Evolutionary conservation across 2,888 invertebrate genomes (phyloP).

Genomic region (Peribatodes rhomboidaria): DNA sequence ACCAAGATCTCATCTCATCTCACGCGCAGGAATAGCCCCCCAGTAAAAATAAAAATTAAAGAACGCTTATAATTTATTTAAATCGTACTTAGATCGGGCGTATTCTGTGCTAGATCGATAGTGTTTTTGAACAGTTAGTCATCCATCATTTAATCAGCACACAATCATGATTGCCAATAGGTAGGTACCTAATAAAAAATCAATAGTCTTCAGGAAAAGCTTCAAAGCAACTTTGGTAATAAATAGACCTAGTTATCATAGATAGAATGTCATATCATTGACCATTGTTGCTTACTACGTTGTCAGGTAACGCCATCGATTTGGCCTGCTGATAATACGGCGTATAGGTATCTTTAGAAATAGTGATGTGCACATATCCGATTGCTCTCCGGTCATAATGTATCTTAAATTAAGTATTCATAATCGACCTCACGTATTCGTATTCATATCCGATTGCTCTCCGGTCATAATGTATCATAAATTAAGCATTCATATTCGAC

Average conservation of each 20-base stretch:
- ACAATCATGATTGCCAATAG: not conserved
- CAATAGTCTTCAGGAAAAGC: not conserved
- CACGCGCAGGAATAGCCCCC: no score
- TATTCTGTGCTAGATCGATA: no score
- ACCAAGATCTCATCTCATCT: no score
- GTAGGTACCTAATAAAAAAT: no score
- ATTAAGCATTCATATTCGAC: no score
- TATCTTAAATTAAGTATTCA: not conserved
- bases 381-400: not conserved
- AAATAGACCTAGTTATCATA: constrained; percentile 9
- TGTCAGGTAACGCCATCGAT: constrained; percentile 82
- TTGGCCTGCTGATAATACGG: constrained; percentile 48
- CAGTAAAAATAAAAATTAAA: no score
- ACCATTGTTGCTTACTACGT: constrained; percentile 56
- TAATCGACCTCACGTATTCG: no score
- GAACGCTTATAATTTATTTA: no score
- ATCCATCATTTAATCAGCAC: not conserved
- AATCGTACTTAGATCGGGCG: no score
- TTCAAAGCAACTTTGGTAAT: constrained; percentile 7
- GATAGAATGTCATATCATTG: not conserved
- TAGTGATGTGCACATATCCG: not conserved
- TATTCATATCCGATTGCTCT: not conserved
- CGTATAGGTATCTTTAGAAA: not conserved
- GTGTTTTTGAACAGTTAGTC: no score
- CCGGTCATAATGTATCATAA: not conserved